Evolutionary conservation across 2,888 invertebrate species (phyloP), one percentile per base, ranked within the genome.

Genomic region (Phorcus lineatus): DNA sequence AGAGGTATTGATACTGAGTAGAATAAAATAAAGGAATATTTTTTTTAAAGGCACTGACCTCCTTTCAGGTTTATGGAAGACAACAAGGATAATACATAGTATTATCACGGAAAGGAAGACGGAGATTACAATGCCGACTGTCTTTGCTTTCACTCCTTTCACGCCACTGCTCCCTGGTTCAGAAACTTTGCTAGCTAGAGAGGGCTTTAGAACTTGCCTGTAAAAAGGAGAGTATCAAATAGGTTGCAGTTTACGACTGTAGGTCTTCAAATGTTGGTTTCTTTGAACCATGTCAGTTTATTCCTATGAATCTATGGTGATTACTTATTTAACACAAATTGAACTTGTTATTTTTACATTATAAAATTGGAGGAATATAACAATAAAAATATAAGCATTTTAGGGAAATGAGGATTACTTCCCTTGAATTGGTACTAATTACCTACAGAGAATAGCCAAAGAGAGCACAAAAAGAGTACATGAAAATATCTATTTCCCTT

Each of bases 51-150:
- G 16, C 1, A 79, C 84, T 74, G 79, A 90, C 91, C 91, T 88
- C 82, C 89, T 87, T 62, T 91, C 90, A 55, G 86, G 85, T 79
- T 86, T 89, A 79, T 88, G 87, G 84, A 91, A 88, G 77, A 89
- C 82, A 9, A 89, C 85, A 13, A 88, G 81, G 47, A 90, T 77
- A 13, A 90, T 52, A 84, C 90, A 87, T 55, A 88, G 67, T 11
- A 89, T 40, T 9, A 88, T 87, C 79, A 87, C 85, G 1, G 80
- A 80, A 13, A 85, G 31, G 80, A 89, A 86, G 19, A 88, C 85
- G 19, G 85, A 86, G 4, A 90, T 84, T 40, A 89, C 85, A 11
- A 85, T 82, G 7, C 79, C 86, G 7, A 88, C 81, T 9, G 88
- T 88, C 9, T 81, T 85, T 19, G 80, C 77, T 31, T 81, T 84